Base-by-base conservation (phyloP, 2,888 invertebrate species). In the Mythimna impura region DNA sequence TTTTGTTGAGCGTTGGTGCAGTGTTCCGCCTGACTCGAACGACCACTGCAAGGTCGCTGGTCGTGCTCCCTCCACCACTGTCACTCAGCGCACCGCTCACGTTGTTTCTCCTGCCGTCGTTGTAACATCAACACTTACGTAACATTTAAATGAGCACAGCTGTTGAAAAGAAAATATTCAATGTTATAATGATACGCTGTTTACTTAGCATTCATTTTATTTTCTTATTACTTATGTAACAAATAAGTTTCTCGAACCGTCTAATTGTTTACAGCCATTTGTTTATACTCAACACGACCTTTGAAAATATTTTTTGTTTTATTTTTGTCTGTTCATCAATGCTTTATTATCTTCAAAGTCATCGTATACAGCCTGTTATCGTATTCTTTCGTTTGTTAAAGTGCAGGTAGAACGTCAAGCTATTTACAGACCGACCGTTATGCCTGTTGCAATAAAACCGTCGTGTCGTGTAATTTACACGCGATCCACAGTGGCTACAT, bases 21-120 rank as follows among this genome's bases (percentile, higher is more conserved):
- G 36, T 71, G 71, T 71, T 75, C 79, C 81, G 78, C 83, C 85
- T 76, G 80, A 76, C 82, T 84, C 86, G 87, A 71, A 76, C 89
- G 89, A 89, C 88, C 88, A 83, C 76, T 86, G 84, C 92, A 92
- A 93, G 92, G 92, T 88, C 91, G 89, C 78, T 80, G 78, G 80
- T 87, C 91, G 89, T 12, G 66, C 76, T 81, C 78, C 82, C 81
- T 78, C 80, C 61, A 22, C 61, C 81, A 78, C 79, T 88, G 88
- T 90, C 90, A 89, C 87, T 91, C 89, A 52, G 40, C 40, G 61
- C 61, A 14, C 36, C 22, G 75, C 80, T 80, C 52, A 89, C 87
- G 86, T 88, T 84, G 81, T 81, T 78, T 73, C 76, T 72, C 65
- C 78, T 77, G 66, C 71, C 61, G 30, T 65, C 62, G 66, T 75